Evolutionary conservation across 2,797 vertebrate species (phyloP).

Genomic region (Eulemur coronatus): DNA sequence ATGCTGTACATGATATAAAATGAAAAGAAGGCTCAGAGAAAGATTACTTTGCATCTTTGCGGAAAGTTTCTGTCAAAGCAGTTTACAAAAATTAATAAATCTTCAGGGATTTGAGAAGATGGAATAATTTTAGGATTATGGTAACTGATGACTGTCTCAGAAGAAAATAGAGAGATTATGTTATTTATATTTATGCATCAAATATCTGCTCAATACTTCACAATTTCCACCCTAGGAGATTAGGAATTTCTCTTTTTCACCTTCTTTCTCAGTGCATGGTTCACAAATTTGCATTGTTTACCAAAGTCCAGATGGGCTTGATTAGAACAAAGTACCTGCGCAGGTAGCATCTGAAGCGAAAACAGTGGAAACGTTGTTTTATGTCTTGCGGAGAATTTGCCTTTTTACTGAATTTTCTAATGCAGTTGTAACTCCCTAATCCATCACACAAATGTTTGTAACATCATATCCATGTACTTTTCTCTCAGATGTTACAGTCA

Average conservation of each 20-base stretch:
- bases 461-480: slow-evolving; percentile 44
- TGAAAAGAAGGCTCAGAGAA: slow-evolving; percentile 75
- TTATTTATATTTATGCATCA: slow-evolving; percentile 81
- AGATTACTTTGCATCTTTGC: slow-evolving; percentile 80
- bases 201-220: slow-evolving; percentile 77
- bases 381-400: slow-evolving; percentile 65
- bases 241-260: slow-evolving; percentile 68
- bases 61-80: slow-evolving; percentile 79
- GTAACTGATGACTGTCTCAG: slow-evolving; percentile 70
- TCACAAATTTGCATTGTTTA: slow-evolving; percentile 61
- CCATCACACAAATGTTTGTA: slow-evolving; percentile 64
- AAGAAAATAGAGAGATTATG: slow-evolving; percentile 81
- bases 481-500: slow-evolving; percentile 63
- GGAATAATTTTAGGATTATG: slow-evolving; percentile 83
- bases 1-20: slow-evolving; percentile 66
- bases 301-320: not conserved
- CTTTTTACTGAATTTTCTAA: slow-evolving; percentile 75
- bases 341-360: slow-evolving; percentile 52
- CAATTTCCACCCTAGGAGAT: slow-evolving; percentile 71
- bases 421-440: slow-evolving; percentile 67
- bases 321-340: slow-evolving; percentile 22
- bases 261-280: slow-evolving; percentile 50
- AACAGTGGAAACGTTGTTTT: slow-evolving; percentile 41
- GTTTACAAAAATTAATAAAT: slow-evolving; percentile 85
- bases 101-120: slow-evolving; percentile 77